Evolutionary conservation across 1,140 invertebrate genomes (phyloP).

Genomic region (Condylostylus longicornis): DNA sequence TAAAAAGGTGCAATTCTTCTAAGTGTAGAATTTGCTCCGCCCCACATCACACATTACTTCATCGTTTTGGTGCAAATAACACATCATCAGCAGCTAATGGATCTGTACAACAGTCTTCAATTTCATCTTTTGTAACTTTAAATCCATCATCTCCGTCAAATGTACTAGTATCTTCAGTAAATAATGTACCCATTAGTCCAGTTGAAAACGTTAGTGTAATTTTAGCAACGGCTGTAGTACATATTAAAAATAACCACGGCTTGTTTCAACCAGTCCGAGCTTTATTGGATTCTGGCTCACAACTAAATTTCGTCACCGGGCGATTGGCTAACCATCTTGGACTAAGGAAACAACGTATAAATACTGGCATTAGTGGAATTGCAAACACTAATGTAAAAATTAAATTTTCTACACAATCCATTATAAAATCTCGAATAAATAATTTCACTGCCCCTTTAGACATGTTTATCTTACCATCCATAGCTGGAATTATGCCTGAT

Average conservation of each 20-base stretch:
- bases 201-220: background rate
- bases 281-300: slow-evolving; percentile 4
- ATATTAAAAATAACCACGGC: background rate
- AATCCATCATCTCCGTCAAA: too few relatives aligned
- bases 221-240: slow-evolving; percentile 2
- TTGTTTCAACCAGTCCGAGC: background rate
- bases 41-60: too few relatives aligned
- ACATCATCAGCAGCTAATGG: too few relatives aligned
- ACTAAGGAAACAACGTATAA: background rate
- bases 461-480: slow-evolving; percentile 3
- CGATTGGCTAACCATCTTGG: slow-evolving; percentile 5
- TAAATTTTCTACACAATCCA: background rate
- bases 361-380: background rate
- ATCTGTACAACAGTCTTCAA: too few relatives aligned
- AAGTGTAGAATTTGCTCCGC: too few relatives aligned
- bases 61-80: too few relatives aligned
- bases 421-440: background rate
- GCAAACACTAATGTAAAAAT: background rate
- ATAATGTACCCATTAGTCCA: too few relatives aligned
- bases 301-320: slow-evolving; percentile 8
- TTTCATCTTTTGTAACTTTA: too few relatives aligned
- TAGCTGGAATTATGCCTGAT: background rate
- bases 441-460: slow-evolving; percentile 1
- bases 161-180: too few relatives aligned
- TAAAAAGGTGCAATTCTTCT: too few relatives aligned